Evolutionary conservation across 2,113 vertebrate genomes (phyloP), one percentile per base, ranked within the genome.

Genomic region (Lichenostomus cassidix): DNA sequence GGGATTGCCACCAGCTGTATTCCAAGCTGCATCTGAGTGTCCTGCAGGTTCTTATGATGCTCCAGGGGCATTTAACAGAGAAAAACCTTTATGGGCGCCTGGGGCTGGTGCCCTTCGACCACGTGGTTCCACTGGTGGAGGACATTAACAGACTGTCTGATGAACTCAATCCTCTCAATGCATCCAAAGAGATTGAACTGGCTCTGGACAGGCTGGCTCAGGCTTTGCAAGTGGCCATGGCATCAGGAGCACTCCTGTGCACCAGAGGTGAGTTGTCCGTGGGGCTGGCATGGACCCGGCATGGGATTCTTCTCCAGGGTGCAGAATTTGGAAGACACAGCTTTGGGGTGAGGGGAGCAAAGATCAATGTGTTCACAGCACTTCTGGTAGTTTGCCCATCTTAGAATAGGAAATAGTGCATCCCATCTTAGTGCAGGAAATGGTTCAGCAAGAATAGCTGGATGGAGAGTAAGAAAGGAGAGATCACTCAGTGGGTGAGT

Each of bases 1-100:
- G 89, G 13, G 98, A 98, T 81, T 92, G 97, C 12, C 97, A 97
- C 47, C 97, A 97, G 49, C 75, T 99, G 22, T 99, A 99, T 96
- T 99, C 99, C 15, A 98, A 98, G n/a, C 98, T 99, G 33, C 99
- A 99, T 87, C 97, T 99, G 29, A 99, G 99, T 22, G 98, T 99
- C 71, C 98, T 99, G n/a, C 99, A 99, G 97, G 99, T 99, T 11
- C 97, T 98, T 12, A 97, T 98, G 98, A 97, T 98, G 74, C 97
- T 99, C 27, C 98, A 99, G 86, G 98, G 96, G 29, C 98, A 99
- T 89, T 94, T 99, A 42, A 99, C 98, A 0, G 99, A 99, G 97
- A 99, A 99, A 96, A 99, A 98, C 63, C 98, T 99, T 11, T 99
- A 98, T 0, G 99, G 99, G 22, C 99, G 99, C n/a, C 98, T 99